Evolutionary conservation across 2,797 vertebrate genomes (phyloP), one percentile per base, ranked within the genome.

Genomic region (Mareca strepera): DNA sequence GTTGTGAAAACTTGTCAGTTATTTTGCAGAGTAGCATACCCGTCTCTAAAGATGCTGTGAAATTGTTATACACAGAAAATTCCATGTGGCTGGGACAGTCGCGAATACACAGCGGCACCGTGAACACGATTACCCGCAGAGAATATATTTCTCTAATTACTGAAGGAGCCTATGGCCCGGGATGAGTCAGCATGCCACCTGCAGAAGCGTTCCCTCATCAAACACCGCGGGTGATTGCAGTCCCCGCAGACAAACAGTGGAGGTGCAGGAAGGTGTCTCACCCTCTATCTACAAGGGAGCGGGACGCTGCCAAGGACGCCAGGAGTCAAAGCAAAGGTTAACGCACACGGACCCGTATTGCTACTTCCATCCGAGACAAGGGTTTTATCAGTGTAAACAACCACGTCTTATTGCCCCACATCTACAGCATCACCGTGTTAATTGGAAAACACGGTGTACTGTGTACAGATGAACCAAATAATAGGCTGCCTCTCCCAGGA

Each of bases 231-330:
- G 90, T 93, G 94, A 76, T 95, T 72, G 82, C 92, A 75, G 68
- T 93, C 92, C 92, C 95, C 92, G 86, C 94, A 89, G 92, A 92
- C 87, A 95, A 97, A 96, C 94, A 92, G 86, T 69, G 79, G 81
- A 89, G 94, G 94, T 92, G 95, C 93, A 91, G 94, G 94, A 95
- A 97, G 94, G 95, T 95, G 95, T 97, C 96, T 95, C 93, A 59
- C 50, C 72, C 70, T 66, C 64, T 72, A 93, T 96, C 92, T 92
- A 96, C 97, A 90, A 96, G 52, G 46, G 86, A 92, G 75, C 88
- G 87, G 94, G 82, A 83, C 53, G 43, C 86, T 97, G 96, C 90
- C 97, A 98, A 98, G 96, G 96, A 97, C 88, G 1, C 41, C 64
- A 23, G 28, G 72, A 95, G 77, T 79, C 82, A 59, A 94, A 91